A percentile compares a stretch with the other conserved stretches of the same genome.
These are phyloP conservation scores for Amphilophus citrinellus DNA, from an alignment of 2,113 vertebrate species.

Conservation along the genomic window DNA sequence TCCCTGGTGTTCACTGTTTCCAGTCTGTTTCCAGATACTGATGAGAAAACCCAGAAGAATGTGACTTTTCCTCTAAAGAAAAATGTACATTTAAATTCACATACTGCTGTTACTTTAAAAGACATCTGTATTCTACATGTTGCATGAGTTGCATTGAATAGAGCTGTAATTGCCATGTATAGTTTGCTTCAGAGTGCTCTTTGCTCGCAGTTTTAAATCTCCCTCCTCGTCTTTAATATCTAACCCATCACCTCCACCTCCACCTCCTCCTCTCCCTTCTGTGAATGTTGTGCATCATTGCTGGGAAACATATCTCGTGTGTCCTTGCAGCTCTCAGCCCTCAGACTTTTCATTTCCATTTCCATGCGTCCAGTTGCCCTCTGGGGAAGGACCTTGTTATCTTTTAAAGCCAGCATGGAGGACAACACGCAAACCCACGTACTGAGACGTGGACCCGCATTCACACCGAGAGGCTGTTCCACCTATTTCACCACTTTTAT, in stretches of 20 bases:
- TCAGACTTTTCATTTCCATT: slow-evolving; percentile 14
- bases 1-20: not conserved
- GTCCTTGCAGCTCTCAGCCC: slow-evolving; percentile 15
- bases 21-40: not conserved
- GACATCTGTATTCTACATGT: not conserved
- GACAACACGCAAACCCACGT: not conserved
- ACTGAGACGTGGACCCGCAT: not conserved
- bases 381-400: slow-evolving; percentile 3
- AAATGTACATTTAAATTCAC: not conserved
- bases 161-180: not conserved
- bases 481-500: not conserved
- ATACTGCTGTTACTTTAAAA: not conserved
- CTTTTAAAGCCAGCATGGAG: not conserved
- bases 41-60: not conserved
- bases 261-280: not conserved
- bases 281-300: not conserved
- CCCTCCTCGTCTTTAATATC: slow-evolving; percentile 10
- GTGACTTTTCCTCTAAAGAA: not conserved
- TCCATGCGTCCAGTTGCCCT: not conserved
- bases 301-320: not conserved
- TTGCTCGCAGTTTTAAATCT: slow-evolving; percentile 6
- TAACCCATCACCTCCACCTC: not conserved
- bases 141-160: not conserved
- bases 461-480: not conserved
- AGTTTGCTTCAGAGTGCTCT: not conserved